phyloP scores from a whole-genome alignment of 2,113 vertebrate species.

The Crotalus horridus region DNA sequence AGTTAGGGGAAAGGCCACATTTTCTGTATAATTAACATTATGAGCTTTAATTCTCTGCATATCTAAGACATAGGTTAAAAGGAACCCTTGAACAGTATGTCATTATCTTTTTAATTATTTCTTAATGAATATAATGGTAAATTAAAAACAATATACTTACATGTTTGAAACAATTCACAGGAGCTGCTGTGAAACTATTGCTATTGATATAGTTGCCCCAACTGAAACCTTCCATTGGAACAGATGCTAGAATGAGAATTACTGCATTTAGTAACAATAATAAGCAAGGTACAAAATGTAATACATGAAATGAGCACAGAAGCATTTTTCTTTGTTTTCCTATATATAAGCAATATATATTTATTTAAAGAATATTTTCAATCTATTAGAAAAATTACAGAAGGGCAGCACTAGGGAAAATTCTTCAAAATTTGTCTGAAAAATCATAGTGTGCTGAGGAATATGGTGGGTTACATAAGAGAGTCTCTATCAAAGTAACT shows the following conservation, averaged over 20 bases:
- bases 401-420: background rate
- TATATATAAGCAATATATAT: background rate
- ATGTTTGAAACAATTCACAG: slow-evolving; percentile 96
- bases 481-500: background rate
- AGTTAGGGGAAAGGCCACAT: background rate
- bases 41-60: background rate
- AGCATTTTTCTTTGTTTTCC: background rate
- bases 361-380: slow-evolving; percentile 6
- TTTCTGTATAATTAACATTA: background rate
- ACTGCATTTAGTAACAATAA: slow-evolving; percentile 48
- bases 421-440: background rate
- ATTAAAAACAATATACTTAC: slow-evolving; percentile 71
- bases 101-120: background rate
- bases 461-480: background rate
- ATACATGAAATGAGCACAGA: background rate
- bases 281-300: background rate
- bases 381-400: background rate
- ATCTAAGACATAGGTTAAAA: background rate
- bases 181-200: slow-evolving; percentile 91
- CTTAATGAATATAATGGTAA: background rate
- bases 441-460: background rate
- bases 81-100: background rate
- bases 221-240: slow-evolving; percentile 84
- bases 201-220: slow-evolving; percentile 97
- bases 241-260: slow-evolving; percentile 64